Evolutionary conservation across 2,797 vertebrate genomes (phyloP).

Genomic region (Anomalospiza imberbis): DNA sequence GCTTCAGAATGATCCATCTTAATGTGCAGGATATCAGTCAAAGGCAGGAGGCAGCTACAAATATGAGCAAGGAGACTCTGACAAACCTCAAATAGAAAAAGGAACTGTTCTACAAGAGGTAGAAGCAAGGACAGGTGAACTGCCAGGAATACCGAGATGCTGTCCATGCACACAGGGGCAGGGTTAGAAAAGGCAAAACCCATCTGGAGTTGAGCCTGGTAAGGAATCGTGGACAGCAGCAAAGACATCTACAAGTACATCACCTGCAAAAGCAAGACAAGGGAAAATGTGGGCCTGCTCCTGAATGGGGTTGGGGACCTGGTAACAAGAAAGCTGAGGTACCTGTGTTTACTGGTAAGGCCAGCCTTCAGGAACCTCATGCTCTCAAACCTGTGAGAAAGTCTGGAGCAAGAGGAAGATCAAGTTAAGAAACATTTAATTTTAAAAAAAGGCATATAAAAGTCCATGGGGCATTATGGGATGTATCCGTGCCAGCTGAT

Average conservation of each 20-base stretch:
- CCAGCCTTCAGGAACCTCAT: background rate
- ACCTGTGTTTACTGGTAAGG: background rate
- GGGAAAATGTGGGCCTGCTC: background rate
- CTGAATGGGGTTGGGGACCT: background rate
- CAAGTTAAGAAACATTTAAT: background rate
- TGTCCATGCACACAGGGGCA: background rate
- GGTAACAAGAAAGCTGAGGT: background rate
- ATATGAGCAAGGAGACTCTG: background rate
- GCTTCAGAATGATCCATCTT: background rate
- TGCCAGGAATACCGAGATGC: background rate
- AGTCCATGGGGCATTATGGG: background rate
- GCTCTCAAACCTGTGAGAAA: background rate
- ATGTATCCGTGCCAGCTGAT: background rate
- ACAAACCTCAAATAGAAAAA: background rate
- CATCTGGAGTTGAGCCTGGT: background rate
- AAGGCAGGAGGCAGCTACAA: background rate
- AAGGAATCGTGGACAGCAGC: background rate
- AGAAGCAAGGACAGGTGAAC: background rate
- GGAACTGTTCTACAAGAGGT: background rate
- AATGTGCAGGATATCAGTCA: background rate
- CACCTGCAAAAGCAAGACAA: background rate
- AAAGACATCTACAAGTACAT: background rate
- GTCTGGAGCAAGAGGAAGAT: background rate
- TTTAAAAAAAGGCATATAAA: background rate
- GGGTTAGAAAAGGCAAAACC: background rate